phyloP scores from a whole-genome alignment of 1,140 invertebrate genomes.

The Triops cancriformis region DNA sequence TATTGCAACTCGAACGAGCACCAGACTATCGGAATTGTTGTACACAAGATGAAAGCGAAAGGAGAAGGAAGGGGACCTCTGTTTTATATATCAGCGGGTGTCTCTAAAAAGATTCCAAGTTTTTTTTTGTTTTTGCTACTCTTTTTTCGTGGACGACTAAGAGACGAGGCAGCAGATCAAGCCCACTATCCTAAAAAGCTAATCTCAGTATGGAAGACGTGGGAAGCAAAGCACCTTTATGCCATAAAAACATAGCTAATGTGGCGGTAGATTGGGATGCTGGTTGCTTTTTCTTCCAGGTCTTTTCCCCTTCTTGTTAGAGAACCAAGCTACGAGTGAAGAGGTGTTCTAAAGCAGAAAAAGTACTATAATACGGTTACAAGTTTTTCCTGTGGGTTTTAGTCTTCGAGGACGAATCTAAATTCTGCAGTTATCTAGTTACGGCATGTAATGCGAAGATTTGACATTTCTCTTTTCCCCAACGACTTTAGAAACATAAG shows the following conservation, averaged over 20 bases:
- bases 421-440: no score
- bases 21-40: neutral
- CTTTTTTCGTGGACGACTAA: neutral
- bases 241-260: neutral
- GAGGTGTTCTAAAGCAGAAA: no score
- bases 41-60: neutral
- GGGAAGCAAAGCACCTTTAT: constrained; percentile 9
- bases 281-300: neutral
- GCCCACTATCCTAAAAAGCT: constrained; percentile 6
- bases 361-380: no score
- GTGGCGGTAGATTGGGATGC: neutral
- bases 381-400: no score
- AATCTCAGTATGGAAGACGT: constrained; percentile 3
- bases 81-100: neutral
- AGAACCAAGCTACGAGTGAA: no score
- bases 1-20: neutral
- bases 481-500: no score
- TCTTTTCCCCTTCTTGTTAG: neutral
- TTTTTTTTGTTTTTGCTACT: neutral
- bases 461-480: no score
- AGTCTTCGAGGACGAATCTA: no score
- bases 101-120: neutral
- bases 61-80: neutral
- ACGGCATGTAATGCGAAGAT: no score
- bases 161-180: neutral